phyloP scores from a whole-genome alignment of 2,888 invertebrate genomes.

The Drosophila mulleri region DNA sequence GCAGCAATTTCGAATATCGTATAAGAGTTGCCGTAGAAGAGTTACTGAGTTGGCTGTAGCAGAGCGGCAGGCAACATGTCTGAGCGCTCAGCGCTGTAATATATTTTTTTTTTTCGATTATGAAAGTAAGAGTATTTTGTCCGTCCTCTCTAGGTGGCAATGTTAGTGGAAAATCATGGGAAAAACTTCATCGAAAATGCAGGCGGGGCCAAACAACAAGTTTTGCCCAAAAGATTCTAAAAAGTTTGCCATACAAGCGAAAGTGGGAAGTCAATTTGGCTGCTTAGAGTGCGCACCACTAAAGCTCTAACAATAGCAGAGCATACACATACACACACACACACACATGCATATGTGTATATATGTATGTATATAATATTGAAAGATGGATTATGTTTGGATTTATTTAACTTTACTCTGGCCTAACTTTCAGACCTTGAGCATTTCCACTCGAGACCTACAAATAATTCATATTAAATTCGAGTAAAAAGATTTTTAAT shows the following conservation, averaged over 20 bases:
- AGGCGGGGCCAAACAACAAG: constrained; percentile 38
- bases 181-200: constrained; percentile 66
- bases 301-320: constrained; percentile 32
- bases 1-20: not conserved
- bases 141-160: not conserved
- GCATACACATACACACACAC: not conserved
- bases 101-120: constrained; percentile 31
- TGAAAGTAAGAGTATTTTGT: constrained; percentile 67
- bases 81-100: constrained; percentile 39
- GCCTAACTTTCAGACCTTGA: not conserved
- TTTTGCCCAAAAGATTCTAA: constrained; percentile 58
- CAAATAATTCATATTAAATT: not conserved
- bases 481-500: not conserved
- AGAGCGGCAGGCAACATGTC: constrained; percentile 54
- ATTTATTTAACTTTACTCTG: constrained; percentile 19
- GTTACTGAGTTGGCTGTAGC: not conserved
- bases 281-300: constrained; percentile 30
- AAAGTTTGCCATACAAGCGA: constrained; percentile 67
- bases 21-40: constrained; percentile 38
- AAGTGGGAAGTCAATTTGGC: constrained; percentile 57
- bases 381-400: constrained; percentile 37
- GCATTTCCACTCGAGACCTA: not conserved
- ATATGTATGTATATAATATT: not conserved
- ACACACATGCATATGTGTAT: not conserved
- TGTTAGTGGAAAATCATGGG: constrained; percentile 36